Evolutionary conservation across 2,113 vertebrate genomes (phyloP).

Genomic region (Pandion haliaetus): DNA sequence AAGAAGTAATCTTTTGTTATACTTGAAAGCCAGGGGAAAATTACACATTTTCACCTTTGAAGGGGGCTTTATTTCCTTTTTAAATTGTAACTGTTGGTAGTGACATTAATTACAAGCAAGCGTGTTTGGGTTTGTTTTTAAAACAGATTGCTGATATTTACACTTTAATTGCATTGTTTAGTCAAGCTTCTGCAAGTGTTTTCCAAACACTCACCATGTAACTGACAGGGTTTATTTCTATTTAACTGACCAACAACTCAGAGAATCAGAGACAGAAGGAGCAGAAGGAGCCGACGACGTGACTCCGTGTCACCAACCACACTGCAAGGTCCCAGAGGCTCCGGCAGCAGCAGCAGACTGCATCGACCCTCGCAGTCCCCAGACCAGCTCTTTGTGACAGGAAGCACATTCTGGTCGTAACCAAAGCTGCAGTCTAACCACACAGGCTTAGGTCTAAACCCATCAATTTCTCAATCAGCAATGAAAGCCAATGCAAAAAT

Average conservation of each 20-base stretch:
- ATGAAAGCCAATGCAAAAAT: neutral
- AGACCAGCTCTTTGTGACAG: neutral
- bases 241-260: neutral
- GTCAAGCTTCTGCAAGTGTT: neutral
- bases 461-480: neutral
- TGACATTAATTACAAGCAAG: neutral
- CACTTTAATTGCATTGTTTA: neutral
- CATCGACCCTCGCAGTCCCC: neutral
- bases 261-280: neutral
- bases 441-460: neutral
- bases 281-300: neutral
- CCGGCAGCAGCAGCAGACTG: neutral
- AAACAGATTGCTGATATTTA: slow-evolving; percentile 1
- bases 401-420: neutral
- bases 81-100: neutral
- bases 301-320: neutral
- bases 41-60: neutral
- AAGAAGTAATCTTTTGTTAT: neutral
- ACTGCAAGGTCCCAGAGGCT: neutral
- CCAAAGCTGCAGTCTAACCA: neutral
- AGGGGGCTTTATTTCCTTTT: neutral
- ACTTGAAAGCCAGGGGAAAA: neutral
- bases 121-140: neutral
- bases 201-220: neutral
- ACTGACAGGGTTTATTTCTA: neutral